Evolutionary conservation across 2,888 invertebrate species (phyloP), one percentile per base, ranked within the genome.

Genomic region (Caenorhabditis japonica): DNA sequence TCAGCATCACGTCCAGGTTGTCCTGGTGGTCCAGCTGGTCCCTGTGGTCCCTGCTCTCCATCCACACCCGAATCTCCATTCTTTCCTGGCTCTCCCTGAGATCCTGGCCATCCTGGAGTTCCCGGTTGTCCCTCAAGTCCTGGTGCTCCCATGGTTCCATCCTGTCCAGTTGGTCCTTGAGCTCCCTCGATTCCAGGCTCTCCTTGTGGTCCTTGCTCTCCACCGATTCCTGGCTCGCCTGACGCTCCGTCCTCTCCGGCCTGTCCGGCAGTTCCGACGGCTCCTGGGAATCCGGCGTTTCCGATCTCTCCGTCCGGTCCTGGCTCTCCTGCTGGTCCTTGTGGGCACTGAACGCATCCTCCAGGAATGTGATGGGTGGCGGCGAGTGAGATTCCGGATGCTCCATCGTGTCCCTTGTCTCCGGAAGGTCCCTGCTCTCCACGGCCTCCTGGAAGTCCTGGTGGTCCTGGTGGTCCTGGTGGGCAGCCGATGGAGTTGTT

Each of bases 391-490:
- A 78, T 49, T 66, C 81, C 81, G 13, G 80, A 66, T 10, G 75
- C 73, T 59, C 81, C 81, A n/a, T 71, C 60, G 13, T 59, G 64
- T 61, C 81, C 81, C 44, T 64, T 69, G 23, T 71, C 74, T 66
- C 81, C 81, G 13, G 69, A 34, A 38, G 69, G 62, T 64, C 81
- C 81, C 49, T 74, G 75, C 5, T 78, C 76, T 77, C 81, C 81
- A 44, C 77, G 75, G 5, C 64, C 70, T 68, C 81, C 81, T 47
- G 78, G 72, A 36, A 61, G 56, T 59, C 74, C 74, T 56, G 79
- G 79, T 34, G 77, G 74, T 68, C 79, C 79, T 64, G 81, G 81
- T 41, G 81, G 81, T 69, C 81, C 81, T n/a, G 81, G 68, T 58
- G 81, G 81, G 70, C 81, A 81, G 23, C 79, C 79, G 15, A 66